A percentile compares a stretch with the other conserved stretches of the same genome.
Evolutionary conservation across 1,140 invertebrate species (phyloP).

Genomic region (Monochamus saltuarius): DNA sequence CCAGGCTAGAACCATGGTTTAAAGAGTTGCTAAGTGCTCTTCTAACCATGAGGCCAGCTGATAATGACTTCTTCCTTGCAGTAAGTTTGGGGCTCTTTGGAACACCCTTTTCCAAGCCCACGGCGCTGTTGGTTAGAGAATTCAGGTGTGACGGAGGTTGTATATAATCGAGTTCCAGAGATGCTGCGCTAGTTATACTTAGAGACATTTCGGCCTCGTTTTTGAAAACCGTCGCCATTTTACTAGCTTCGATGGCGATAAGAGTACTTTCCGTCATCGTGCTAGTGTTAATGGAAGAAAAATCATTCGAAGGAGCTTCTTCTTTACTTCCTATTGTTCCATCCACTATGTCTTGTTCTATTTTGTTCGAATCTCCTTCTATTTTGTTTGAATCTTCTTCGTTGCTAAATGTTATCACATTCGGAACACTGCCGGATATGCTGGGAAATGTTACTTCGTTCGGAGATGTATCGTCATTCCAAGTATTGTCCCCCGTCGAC

Average conservation of each 20-base stretch:
- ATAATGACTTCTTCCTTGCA: conserved; percentile 66
- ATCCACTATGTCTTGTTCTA: conserved; percentile 33
- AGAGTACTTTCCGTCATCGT: conserved; percentile 66
- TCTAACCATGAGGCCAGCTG: conserved; percentile 67
- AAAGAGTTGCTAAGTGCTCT: conserved; percentile 63
- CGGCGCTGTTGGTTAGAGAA: conserved; percentile 61
- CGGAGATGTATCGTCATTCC: conserved; percentile 70
- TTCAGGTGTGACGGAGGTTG: conserved; percentile 76
- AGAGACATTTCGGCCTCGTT: conserved; percentile 63
- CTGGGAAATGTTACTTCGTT: conserved; percentile 78
- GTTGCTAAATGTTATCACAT: conserved; percentile 68
- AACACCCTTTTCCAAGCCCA: conserved; percentile 45
- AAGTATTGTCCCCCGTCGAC: conserved; percentile 57
- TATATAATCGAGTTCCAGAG: conserved; percentile 71
- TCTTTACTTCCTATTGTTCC: conserved; percentile 26
- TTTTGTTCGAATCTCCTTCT: conserved; percentile 41
- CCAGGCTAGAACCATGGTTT: conserved; percentile 60
- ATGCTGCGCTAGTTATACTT: conserved; percentile 57
- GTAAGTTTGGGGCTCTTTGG: conserved; percentile 47
- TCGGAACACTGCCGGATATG: conserved; percentile 70
- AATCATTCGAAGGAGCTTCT: conserved; percentile 41
- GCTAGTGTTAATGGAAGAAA: conserved; percentile 46
- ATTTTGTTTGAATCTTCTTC: conserved; percentile 51
- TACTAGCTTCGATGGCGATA: conserved; percentile 72
- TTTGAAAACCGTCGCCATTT: conserved; percentile 65